Evolutionary conservation across 2,797 vertebrate species (phyloP), one percentile per base, ranked within the genome.

Genomic region (Nannoperca obscura): DNA sequence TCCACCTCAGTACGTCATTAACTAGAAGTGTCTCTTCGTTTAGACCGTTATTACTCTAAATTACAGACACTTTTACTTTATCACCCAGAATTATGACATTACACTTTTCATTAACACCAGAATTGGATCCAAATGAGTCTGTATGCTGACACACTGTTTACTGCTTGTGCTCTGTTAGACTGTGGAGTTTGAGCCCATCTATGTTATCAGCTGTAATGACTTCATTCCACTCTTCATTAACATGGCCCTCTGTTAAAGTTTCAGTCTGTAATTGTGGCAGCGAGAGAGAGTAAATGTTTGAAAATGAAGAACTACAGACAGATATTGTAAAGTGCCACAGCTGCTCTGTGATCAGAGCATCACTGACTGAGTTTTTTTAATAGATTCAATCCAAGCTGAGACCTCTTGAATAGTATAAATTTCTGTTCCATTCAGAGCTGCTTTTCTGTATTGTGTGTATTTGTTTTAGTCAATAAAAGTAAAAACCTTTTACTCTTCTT

Each of bases 91-190:
- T 89, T 91, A 88, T 91, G 88, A 87, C 80, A 67, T 86, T 80
- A 84, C 80, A 80, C 83, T 91, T 91, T 89, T 84, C 80, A 91
- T 91, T 90, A 90, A 80, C 80, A 84, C 65, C 78, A 80, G 49
- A 69, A 76, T 68, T 80, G 76, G 67, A 76, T 88, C 77, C 69
- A 59, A 80, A 84, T 74, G 74, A 84, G 80, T 40, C 72, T 8
- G 32, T 22, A 52, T 22, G 34, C 34, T 34, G 68, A 79, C 70
- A 32, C 74, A 9, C 66, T 73, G 82, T 78, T 88, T 82, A 76
- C 82, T 32, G 14, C 38, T 14, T 2, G 9, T 19, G 6, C 36
- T 74, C 50, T 71, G 77, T 59, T 40, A 62, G 49, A 62, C 54
- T 57, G 7, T 63, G 49, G 67, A 24, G 70, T 6, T 1, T 4